Conservation (phyloP, 2,888 invertebrate genomes). For the Craniophora ligustri region DNA sequence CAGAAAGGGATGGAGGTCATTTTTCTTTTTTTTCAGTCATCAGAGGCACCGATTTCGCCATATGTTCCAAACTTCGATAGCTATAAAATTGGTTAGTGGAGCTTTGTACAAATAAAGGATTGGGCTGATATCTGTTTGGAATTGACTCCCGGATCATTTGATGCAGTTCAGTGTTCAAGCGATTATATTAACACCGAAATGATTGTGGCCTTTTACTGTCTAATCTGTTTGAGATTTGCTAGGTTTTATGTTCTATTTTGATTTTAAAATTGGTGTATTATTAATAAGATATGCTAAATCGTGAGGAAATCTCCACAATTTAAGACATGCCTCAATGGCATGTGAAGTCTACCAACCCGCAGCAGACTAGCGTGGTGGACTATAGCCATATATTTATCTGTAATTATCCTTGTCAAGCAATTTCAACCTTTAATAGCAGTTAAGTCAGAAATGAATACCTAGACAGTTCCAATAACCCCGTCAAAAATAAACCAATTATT, state of each 20-base stretch:
- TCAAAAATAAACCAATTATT: conserved; percentile 38
- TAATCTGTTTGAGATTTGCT: too few relatives aligned
- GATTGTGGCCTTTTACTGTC: not conserved
- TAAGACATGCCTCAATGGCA: too few relatives aligned
- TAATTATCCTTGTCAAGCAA: not conserved
- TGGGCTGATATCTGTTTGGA: conserved; percentile 19
- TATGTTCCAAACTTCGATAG: conserved; percentile 68
- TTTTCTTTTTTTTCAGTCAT: conserved; percentile 64
- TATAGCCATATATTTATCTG: too few relatives aligned
- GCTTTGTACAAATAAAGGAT: conserved; percentile 46
- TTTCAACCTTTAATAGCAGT: not conserved
- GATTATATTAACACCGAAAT: conserved; percentile 22
- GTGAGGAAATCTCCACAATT: too few relatives aligned
- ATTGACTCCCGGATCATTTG: conserved; percentile 21
- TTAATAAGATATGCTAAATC: too few relatives aligned
- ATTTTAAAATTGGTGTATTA: too few relatives aligned
- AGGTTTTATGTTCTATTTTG: too few relatives aligned
- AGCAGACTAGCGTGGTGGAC: too few relatives aligned
- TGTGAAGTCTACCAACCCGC: too few relatives aligned
- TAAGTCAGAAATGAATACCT: not conserved
- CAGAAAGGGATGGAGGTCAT: conserved; percentile 53
- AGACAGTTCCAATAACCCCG: conserved; percentile 15
- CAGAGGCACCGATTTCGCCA: conserved; percentile 78
- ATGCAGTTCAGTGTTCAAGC: conserved; percentile 6
- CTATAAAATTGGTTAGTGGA: conserved; percentile 64